Conservation (phyloP, 2,888 invertebrate species). For the Sepiola atlantica region DNA sequence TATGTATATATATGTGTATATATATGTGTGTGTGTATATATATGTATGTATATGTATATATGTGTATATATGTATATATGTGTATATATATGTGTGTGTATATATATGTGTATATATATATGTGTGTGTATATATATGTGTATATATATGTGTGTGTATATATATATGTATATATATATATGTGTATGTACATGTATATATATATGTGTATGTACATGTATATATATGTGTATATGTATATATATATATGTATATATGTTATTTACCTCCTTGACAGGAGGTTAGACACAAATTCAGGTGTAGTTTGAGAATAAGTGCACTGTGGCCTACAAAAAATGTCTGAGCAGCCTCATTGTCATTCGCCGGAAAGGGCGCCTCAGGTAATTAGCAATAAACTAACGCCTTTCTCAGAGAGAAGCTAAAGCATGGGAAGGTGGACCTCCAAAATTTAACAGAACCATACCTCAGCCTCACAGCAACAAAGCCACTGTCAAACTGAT, state of each 20-base stretch:
- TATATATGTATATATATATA: neutral
- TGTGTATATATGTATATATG: neutral
- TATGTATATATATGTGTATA: neutral
- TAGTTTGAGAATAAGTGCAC: too few relatives aligned
- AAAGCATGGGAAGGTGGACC: too few relatives aligned
- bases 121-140: neutral
- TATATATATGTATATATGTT: neutral
- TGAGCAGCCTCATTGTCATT: too few relatives aligned
- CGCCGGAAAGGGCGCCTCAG: too few relatives aligned
- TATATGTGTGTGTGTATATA: neutral
- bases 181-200: neutral
- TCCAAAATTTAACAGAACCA: too few relatives aligned
- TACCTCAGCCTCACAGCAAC: too few relatives aligned
- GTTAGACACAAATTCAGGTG: too few relatives aligned
- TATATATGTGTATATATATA: neutral
- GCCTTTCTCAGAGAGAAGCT: too few relatives aligned
- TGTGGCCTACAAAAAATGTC: too few relatives aligned
- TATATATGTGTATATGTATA: neutral
- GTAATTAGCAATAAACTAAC: too few relatives aligned
- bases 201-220: neutral
- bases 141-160: neutral
- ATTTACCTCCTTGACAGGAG: too few relatives aligned
- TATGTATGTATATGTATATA: neutral
- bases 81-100: neutral
- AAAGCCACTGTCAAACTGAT: too few relatives aligned